Evolutionary conservation across 1,140 invertebrate species (phyloP).

Genomic region (Drosophila persimilis): DNA sequence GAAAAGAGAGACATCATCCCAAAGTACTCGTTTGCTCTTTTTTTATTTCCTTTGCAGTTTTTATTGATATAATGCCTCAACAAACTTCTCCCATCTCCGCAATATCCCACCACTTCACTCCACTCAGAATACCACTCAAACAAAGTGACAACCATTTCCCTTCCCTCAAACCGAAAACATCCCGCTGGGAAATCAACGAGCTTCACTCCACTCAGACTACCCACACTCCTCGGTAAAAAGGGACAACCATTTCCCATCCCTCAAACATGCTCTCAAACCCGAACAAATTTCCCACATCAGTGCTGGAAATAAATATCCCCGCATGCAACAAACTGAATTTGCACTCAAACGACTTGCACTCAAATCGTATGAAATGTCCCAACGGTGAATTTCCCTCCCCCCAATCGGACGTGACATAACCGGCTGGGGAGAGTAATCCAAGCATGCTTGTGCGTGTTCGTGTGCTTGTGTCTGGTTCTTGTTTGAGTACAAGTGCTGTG

Average conservation of each 20-base stretch:
- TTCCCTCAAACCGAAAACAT: conserved; percentile 15
- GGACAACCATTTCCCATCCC: no score
- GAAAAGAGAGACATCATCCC: no score
- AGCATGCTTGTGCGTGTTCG: conserved; percentile 14
- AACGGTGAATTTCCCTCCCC: conserved; percentile 35
- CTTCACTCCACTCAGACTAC: not conserved
- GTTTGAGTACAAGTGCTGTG: conserved; percentile 53
- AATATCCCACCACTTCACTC: not conserved
- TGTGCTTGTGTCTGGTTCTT: conserved; percentile 24
- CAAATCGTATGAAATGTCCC: conserved; percentile 41
- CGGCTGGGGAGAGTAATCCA: conserved; percentile 12
- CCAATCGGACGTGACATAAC: conserved; percentile 67
- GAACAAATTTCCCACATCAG: no score
- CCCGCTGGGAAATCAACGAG: not conserved
- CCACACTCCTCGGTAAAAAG: not conserved
- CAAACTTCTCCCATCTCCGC: not conserved
- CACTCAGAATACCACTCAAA: not conserved
- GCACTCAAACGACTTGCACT: conserved; percentile 17
- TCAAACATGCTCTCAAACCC: no score
- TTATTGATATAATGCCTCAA: no score
- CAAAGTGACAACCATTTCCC: conserved; percentile 5
- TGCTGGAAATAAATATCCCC: not conserved
- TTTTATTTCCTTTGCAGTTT: no score
- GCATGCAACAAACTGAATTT: not conserved
- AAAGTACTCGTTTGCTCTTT: no score